Evolutionary conservation across 2,113 vertebrate species (phyloP), one percentile per base, ranked within the genome.

Genomic region (Rhynchopsitta pachyrhyncha): DNA sequence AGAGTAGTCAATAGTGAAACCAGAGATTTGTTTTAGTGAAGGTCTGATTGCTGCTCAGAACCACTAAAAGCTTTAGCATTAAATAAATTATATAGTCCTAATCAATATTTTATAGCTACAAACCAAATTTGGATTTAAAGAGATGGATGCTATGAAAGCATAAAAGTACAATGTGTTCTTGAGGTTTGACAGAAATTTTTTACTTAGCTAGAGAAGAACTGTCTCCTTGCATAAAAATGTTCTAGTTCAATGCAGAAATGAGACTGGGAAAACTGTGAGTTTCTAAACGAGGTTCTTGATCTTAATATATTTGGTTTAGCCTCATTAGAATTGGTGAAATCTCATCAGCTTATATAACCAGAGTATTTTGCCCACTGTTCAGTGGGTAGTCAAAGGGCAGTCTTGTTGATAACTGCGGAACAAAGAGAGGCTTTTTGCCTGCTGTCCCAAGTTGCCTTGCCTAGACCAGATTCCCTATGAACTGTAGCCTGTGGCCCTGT

Each of bases 41-140:
- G n/a, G 57, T 79, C 86, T 96, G 83, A 79, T 94, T 10, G 2
- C 83, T 91, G 78, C 63, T 92, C 25, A 24, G 79, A 91, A 91
- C 93, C 96, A 82, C 92, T 87, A 92, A 96, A 92, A 87, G 70
- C 66, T 93, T 87, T 82, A 93, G 70, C 60, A 82, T 96, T 79
- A 76, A 76, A 96, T 88, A 97, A 96, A 94, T 96, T 86, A 85
- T 53, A 85, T 60, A 94, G 75, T 86, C 50, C 64, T 81, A 94
- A 96, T 93, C 76, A 88, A 41, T 19, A 1, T 94, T 95, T 95
- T 96, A 93, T 91, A 96, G 92, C 88, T 95, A 62, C 83, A 87
- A 93, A 89, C 86, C 83, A 71, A 92, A 87, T 93, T 82, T 95
- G 92, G 88, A 89, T 86, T 95, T 53, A 63, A 86, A 79, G 76